phyloP scores from a whole-genome alignment of 2,113 vertebrate species.

The Orthonyx spaldingii region DNA sequence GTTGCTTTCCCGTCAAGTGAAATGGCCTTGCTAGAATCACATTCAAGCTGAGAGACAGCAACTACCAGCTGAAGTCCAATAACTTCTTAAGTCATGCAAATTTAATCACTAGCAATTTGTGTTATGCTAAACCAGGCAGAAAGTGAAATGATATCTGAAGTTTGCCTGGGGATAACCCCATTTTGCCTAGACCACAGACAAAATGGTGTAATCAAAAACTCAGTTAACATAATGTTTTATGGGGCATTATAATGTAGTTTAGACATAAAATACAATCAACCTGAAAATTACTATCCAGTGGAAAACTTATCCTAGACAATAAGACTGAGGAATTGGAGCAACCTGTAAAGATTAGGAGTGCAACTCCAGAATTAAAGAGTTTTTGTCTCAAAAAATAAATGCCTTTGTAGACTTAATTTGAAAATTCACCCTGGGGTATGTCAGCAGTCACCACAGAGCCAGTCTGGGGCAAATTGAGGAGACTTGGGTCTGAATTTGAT shows the following conservation, averaged over 20 bases:
- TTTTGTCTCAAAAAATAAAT: not conserved
- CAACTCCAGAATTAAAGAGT: not conserved
- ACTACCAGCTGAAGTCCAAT: slow-evolving; percentile 56
- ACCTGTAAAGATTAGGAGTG: not conserved
- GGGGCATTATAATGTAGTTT: slow-evolving; percentile 14
- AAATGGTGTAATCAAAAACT: slow-evolving; percentile 50
- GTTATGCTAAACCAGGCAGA: slow-evolving; percentile 56
- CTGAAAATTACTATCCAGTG: slow-evolving; percentile 7
- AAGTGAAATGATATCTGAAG: slow-evolving; percentile 33
- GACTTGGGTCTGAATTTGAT: not conserved
- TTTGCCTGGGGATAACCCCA: slow-evolving; percentile 49
- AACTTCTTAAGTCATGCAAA: slow-evolving; percentile 54
- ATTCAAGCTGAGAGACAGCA: slow-evolving; percentile 48
- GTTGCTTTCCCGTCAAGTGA: not conserved
- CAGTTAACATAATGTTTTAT: slow-evolving; percentile 39
- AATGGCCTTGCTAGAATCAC: slow-evolving; percentile 40
- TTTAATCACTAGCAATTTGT: slow-evolving; percentile 53
- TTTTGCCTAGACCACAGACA: slow-evolving; percentile 10
- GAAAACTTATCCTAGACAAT: not conserved
- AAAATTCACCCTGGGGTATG: not conserved
- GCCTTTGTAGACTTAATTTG: not conserved
- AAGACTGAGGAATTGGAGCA: not conserved
- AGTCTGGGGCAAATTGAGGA: not conserved
- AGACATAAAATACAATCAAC: slow-evolving; percentile 47
- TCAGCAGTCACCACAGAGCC: not conserved